Evolutionary conservation across 2,888 invertebrate genomes (phyloP), one percentile per base, ranked within the genome.

Genomic region (Agrotis puta): DNA sequence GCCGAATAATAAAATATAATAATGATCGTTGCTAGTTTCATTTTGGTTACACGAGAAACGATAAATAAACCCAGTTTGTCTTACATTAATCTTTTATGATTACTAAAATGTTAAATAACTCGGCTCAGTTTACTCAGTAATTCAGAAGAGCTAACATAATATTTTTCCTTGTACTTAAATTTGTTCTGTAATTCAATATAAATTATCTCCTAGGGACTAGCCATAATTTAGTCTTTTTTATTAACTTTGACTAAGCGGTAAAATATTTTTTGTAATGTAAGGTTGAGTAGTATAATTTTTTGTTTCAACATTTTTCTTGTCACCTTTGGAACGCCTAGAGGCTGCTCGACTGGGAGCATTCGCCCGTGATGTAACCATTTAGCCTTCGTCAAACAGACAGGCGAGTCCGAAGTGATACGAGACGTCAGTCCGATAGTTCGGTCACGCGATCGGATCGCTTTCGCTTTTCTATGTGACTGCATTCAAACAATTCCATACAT

Each of bases 171-270:
- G n/a, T 62, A 69, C 65, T 70, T 20, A 63, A 75, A 77, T 80
- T 80, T 64, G 51, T 47, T 66, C 48, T 65, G 70, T 81, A 81
- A 75, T 78, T 81, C 70, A 81, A 76, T 76, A 61, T 57, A 64
- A 81, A 70, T 81, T 64, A 78, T 81, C 51, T 51, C 47, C 47
- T 22, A n/a, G 58, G 53, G 50, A 54, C 63, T 33, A 45, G 22
- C 48, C 43, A 64, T 78, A 81, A 66, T 65, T 75, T 78, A 56
- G 24, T 59, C 53, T 43, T 61, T 69, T 65, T 70, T 78, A 66
- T 75, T 70, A 80, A 64, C 33, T 59, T 53, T 48, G 70, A 53
- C 56, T 67, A 16, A 50, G 54, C 39, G 51, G 56, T 48, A 53
- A 66, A 58, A 22, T 45, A 7, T 53, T 64, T 79, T 77, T 53